phyloP scores from a whole-genome alignment of 2,797 vertebrate species.

The Hydrolagus colliei region DNA sequence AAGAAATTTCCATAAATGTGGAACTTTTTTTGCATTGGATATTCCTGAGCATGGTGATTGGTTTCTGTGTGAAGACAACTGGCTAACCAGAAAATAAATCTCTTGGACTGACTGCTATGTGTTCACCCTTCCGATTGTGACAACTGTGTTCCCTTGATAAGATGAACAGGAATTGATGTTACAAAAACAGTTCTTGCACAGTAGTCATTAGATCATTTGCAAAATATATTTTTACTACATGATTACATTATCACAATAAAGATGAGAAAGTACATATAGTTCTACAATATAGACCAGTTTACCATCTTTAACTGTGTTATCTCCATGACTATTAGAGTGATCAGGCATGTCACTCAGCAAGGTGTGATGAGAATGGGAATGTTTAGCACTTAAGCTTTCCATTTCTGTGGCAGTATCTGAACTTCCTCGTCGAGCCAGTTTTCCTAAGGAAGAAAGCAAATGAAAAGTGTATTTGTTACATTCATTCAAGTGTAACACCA shows the following conservation, averaged over 20 bases:
- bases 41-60: too few relatives aligned
- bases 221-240: not conserved
- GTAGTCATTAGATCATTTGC: not conserved
- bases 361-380: conserved; percentile 91
- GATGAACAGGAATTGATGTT: not conserved
- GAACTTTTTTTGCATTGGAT: too few relatives aligned
- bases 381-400: conserved; percentile 82
- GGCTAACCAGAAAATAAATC: not conserved
- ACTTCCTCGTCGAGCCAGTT: conserved; percentile 84
- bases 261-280: not conserved
- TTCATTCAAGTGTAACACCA: not conserved
- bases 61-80: too few relatives aligned
- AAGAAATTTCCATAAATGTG: too few relatives aligned
- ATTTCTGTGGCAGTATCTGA: conserved; percentile 83
- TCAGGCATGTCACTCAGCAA: conserved; percentile 81
- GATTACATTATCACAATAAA: not conserved
- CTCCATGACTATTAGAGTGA: conserved; percentile 91
- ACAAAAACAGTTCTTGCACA: not conserved
- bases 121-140: not conserved
- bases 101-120: not conserved
- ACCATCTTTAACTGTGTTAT: conserved; percentile 84
- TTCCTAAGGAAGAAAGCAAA: conserved; percentile 60
- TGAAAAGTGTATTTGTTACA: not conserved
- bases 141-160: not conserved
- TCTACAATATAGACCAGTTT: conserved; percentile 29